phyloP scores from a whole-genome alignment of 1,140 invertebrate species.

The Choristoneura fumiferana region DNA sequence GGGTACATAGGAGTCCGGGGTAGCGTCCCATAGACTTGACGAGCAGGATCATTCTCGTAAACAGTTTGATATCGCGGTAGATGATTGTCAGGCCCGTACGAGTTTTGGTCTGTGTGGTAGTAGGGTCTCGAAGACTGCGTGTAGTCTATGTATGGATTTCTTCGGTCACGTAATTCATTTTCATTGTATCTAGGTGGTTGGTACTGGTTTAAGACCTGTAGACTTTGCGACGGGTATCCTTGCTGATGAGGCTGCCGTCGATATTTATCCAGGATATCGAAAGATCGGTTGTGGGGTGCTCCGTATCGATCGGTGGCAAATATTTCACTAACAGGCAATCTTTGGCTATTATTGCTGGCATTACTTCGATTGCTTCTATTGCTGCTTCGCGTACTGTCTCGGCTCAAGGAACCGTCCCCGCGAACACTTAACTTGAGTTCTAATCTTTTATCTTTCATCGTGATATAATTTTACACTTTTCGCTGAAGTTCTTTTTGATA shows the following conservation, averaged over 20 bases:
- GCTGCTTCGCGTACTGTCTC: constrained; percentile 60
- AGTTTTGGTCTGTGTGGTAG: constrained; percentile 21
- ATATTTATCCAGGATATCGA: constrained; percentile 64
- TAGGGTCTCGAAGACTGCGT: constrained; percentile 29
- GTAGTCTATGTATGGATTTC: constrained; percentile 53
- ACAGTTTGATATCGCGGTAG: constrained; percentile 32
- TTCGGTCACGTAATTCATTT: constrained; percentile 36
- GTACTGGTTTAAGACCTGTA: constrained; percentile 60
- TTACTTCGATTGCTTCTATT: constrained; percentile 64
- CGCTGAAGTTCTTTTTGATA: not conserved
- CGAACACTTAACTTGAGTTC: constrained; percentile 69
- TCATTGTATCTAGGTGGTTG: constrained; percentile 38
- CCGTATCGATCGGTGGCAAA: constrained; percentile 63
- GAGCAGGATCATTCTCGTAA: constrained; percentile 40
- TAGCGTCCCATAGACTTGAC: constrained; percentile 43
- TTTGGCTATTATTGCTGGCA: constrained; percentile 47
- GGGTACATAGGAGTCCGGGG: constrained; percentile 30
- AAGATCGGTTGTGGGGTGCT: constrained; percentile 56
- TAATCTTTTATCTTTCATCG: constrained; percentile 71
- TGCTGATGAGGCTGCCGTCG: constrained; percentile 50
- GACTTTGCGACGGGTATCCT: constrained; percentile 63
- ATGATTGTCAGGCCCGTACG: constrained; percentile 26
- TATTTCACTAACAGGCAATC: constrained; percentile 61
- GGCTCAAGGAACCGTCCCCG: constrained; percentile 62
- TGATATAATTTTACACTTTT: constrained; percentile 8